These are phyloP conservation scores for Falco punctatus DNA, from an alignment of 2,113 vertebrate genomes.

Conservation along the genomic window DNA sequence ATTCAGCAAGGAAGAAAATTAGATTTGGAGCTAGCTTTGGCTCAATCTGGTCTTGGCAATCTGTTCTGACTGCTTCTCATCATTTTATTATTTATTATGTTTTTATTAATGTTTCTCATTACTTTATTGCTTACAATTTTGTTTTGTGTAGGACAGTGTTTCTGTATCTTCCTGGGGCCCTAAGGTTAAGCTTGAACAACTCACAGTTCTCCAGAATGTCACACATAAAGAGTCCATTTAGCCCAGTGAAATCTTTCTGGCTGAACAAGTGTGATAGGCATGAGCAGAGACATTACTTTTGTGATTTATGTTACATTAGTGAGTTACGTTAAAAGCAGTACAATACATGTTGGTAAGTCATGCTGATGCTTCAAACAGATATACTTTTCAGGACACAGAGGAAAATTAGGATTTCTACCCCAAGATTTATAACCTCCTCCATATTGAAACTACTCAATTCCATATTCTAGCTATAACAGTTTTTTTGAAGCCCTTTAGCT, in stretches of 20 bases:
- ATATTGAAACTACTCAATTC: neutral
- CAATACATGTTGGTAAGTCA: neutral
- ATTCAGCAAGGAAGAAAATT: constrained; percentile 19
- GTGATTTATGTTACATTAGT: neutral
- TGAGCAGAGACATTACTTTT: neutral
- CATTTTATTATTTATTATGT: neutral
- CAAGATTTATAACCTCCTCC: neutral
- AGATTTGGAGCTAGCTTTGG: neutral
- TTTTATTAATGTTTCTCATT: neutral
- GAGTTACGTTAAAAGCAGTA: neutral
- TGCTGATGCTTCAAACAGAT: neutral
- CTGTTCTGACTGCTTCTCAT: neutral
- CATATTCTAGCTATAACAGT: neutral
- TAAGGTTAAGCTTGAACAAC: neutral
- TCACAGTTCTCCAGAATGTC: neutral
- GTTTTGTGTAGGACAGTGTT: neutral
- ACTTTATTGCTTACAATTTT: neutral
- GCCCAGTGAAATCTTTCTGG: neutral
- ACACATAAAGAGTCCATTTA: neutral
- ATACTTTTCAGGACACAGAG: neutral
- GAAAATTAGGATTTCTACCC: neutral
- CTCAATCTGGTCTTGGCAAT: constrained; percentile 24
- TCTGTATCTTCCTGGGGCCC: neutral
- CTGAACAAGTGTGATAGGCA: neutral
- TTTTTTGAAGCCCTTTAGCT: neutral